phyloP scores from a whole-genome alignment of 2,888 invertebrate genomes.

The Drosophila infuscata region DNA sequence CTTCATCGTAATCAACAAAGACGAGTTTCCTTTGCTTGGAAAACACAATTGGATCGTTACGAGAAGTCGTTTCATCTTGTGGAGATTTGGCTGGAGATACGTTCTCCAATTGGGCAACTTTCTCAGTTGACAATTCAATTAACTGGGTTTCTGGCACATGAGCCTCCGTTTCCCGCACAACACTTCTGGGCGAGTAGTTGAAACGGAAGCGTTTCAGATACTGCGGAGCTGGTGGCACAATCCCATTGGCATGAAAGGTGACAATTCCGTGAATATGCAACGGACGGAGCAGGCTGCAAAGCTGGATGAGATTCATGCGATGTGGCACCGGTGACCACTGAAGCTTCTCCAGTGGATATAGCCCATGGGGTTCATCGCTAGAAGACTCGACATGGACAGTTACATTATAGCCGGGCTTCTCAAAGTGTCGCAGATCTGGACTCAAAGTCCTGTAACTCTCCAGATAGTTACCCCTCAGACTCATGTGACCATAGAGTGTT shows the following conservation, averaged over 20 bases:
- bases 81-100: neutral
- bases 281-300: slow-evolving; percentile 63
- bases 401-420: slow-evolving; percentile 2
- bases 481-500: slow-evolving; percentile 46
- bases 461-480: slow-evolving; percentile 20
- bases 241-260: slow-evolving; percentile 26
- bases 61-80: neutral
- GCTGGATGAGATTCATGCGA: slow-evolving; percentile 58
- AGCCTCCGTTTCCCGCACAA: neutral
- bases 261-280: slow-evolving; percentile 57
- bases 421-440: slow-evolving; percentile 23
- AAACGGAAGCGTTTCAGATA: slow-evolving; percentile 48
- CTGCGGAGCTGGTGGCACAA: slow-evolving; percentile 37
- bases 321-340: slow-evolving; percentile 60
- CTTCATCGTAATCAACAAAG: slow-evolving; percentile 39
- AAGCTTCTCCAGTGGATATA: slow-evolving; percentile 14
- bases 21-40: slow-evolving; percentile 23
- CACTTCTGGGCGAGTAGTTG: slow-evolving; percentile 19
- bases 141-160: slow-evolving; percentile 18
- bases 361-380: fast-evolving
- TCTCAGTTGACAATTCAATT: neutral
- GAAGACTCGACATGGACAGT: slow-evolving; percentile 7
- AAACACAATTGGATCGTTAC: neutral
- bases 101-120: neutral
- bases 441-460: slow-evolving; percentile 33